A percentile compares a stretch with the other conserved stretches of the same genome.
phyloP scores from a whole-genome alignment of 2,113 vertebrate genomes.

The Anser cygnoides region DNA sequence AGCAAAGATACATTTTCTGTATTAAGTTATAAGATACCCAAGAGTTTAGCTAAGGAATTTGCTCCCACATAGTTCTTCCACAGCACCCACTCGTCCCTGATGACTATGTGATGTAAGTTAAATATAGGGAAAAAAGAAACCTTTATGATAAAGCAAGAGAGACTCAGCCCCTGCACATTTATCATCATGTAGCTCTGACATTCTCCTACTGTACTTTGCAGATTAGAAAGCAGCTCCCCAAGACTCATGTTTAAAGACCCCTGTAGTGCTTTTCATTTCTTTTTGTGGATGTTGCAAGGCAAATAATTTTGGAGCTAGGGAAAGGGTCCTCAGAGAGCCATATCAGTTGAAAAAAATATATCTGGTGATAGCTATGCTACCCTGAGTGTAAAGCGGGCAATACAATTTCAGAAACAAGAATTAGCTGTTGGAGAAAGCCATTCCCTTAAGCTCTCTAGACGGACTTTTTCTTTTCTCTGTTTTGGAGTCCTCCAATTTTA shows the following conservation, averaged over 20 bases:
- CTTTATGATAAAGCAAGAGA: background rate
- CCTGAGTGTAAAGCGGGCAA: background rate
- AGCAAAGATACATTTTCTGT: background rate
- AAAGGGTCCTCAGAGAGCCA: background rate
- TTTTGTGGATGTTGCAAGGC: background rate
- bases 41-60: background rate
- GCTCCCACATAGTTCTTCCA: background rate
- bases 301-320: background rate
- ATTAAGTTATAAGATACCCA: background rate
- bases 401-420: background rate
- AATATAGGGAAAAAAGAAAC: background rate
- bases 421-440: background rate
- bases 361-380: background rate
- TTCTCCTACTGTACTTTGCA: background rate
- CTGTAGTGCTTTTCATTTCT: background rate
- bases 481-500: background rate
- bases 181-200: background rate
- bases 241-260: background rate
- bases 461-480: background rate
- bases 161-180: background rate
- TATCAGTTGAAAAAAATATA: background rate
- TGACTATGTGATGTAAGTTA: background rate
- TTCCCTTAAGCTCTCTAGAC: background rate
- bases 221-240: background rate
- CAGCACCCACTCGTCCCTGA: background rate